Base-by-base conservation (phyloP, 2,113 vertebrate genomes). In the Misgurnus anguillicaudatus region DNA sequence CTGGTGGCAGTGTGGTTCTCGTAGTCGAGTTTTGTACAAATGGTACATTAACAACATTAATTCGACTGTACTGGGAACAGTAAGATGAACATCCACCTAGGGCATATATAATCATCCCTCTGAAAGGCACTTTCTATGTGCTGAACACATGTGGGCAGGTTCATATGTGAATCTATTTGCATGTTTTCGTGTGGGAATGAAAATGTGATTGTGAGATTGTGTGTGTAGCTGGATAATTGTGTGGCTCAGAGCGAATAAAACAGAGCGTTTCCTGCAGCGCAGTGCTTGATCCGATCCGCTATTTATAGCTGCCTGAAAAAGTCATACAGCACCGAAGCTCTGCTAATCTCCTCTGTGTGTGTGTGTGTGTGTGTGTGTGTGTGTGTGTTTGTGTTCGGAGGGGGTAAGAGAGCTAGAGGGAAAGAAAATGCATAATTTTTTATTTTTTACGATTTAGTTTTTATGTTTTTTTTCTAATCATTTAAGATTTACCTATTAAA, bases 241-340 rank as follows among this genome's bases (percentile, higher is more conserved):
- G 42, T 57, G 60, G 31, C 58, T 51, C 38, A 78, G 70, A 62
- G 38, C 76, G 47, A 39, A 76, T 51, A 64, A 64, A 79, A 58
- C 19, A 47, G 47, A 53, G 47, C 10, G 6, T 79, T 75, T 72
- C 70, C 74, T 58, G 41, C 55, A 79, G 71, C 41, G 19, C 24
- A 61, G 63, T 38, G 71, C 41, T 58, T 80, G 61, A 80, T 45
- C 77, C 41, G 10, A 60, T 70, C 57, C 77, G 48, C 75, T 82
- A 72, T 74, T 82, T 82, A 66, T 78, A 78, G 62, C 58, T 67
- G 16, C 75, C 48, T 78, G 76, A 82, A 73, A 78, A 78, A 82
- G 51, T 53, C 47, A 58, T 78, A 57, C 62, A 80, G 71, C 69
- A 72, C 58, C 47, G 64, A 24, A 51, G 66, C 61, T 63, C 61